Percentiles rank a stretch among this genome's conserved stretches.
Evolutionary conservation across 2,797 vertebrate genomes (phyloP).

Genomic region (Limosa lapponica): DNA sequence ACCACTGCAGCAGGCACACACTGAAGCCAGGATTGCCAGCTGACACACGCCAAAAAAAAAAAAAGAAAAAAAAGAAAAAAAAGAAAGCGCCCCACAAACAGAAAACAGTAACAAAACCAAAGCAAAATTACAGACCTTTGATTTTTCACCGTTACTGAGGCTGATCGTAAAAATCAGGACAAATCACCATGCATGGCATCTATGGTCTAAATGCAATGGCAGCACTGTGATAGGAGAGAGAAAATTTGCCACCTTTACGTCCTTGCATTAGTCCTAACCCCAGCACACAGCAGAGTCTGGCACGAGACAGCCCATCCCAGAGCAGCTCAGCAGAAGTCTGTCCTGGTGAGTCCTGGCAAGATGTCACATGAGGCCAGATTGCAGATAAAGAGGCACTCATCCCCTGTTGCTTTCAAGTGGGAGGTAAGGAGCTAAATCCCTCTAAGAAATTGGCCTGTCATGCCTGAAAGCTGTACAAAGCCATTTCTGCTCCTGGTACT

Average conservation of each 20-base stretch:
- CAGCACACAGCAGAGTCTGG: not conserved
- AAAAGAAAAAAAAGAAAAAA: not conserved
- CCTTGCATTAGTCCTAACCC: not conserved
- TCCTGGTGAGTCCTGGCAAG: not conserved
- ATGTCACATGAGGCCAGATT: not conserved
- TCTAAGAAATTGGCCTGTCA: not conserved
- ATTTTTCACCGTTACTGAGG: not conserved
- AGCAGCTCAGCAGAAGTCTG: not conserved
- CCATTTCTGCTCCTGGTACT: not conserved
- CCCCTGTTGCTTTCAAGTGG: not conserved
- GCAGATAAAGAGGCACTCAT: not conserved
- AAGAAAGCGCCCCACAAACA: not conserved
- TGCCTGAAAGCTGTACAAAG: not conserved
- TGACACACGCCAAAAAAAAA: not conserved
- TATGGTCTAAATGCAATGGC: not conserved
- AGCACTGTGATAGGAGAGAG: not conserved
- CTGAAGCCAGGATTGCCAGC: not conserved
- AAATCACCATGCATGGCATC: not conserved
- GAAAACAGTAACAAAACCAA: not conserved
- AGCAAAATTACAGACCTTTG: not conserved
- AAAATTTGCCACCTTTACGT: not conserved
- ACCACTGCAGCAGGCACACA: not conserved
- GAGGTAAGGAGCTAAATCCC: not conserved
- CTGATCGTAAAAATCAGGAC: not conserved
- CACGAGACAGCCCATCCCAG: not conserved